Percentiles rank a stretch among this genome's conserved stretches.
Evolutionary conservation across 2,797 vertebrate species (phyloP).

Genomic region (Lindbergichthys nudifrons): DNA sequence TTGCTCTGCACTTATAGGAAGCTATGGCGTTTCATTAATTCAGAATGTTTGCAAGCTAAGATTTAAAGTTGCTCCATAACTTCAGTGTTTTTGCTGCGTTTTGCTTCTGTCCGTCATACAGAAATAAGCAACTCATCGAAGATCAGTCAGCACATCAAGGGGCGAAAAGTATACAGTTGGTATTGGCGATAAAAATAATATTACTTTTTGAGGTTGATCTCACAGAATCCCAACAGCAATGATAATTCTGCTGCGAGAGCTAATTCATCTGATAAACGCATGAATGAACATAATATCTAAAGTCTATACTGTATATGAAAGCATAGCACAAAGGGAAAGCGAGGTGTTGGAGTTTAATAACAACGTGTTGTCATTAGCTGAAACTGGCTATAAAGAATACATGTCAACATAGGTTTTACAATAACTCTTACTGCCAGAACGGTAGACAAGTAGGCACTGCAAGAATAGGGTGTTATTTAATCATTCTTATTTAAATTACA

Average conservation of each 20-base stretch:
- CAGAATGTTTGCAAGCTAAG: not conserved
- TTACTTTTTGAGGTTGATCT: not conserved
- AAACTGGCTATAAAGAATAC: no score
- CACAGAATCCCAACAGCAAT: not conserved
- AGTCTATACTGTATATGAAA: not conserved
- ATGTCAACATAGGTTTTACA: no score
- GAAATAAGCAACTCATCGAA: no score
- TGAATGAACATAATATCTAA: not conserved
- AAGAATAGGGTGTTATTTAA: no score
- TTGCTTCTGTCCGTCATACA: not conserved
- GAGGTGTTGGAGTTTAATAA: not conserved
- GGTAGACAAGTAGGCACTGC: no score
- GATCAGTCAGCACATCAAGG: not conserved
- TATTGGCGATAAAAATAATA: not conserved
- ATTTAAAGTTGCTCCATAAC: not conserved
- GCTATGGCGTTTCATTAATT: not conserved
- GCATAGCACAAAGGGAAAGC: no score
- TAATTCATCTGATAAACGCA: slow-evolving; percentile 2
- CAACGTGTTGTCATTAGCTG: no score
- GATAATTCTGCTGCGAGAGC: not conserved
- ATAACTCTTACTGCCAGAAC: no score
- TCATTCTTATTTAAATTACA: no score
- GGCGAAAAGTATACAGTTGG: not conserved
- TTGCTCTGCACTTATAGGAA: not conserved
- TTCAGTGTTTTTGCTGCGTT: not conserved